Evolutionary conservation across 2,113 vertebrate genomes (phyloP).

Genomic region (Neofelis nebulosa): DNA sequence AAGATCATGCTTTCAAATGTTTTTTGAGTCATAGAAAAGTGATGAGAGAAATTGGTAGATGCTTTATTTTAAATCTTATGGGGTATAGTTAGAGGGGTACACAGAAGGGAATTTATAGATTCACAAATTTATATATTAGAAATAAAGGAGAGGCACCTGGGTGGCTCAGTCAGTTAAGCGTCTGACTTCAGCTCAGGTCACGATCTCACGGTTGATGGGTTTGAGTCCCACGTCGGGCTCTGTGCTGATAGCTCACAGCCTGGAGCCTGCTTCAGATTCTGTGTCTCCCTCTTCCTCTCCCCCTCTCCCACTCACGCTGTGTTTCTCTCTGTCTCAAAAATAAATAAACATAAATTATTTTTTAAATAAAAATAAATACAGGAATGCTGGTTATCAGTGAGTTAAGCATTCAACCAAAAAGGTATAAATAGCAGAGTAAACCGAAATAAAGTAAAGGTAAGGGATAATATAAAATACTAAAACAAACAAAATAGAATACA

Average conservation of each 20-base stretch:
- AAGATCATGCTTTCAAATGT: not conserved
- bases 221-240: too few relatives aligned
- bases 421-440: constrained; percentile 2
- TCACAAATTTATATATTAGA: not conserved
- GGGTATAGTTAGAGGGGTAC: not conserved
- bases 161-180: too few relatives aligned
- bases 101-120: not conserved
- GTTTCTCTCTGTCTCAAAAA: too few relatives aligned
- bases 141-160: not conserved
- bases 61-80: not conserved
- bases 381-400: not conserved
- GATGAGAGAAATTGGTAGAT: not conserved
- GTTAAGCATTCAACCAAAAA: not conserved
- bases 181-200: too few relatives aligned
- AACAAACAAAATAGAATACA: not conserved
- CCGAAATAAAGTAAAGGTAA: not conserved
- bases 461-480: not conserved
- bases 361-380: not conserved
- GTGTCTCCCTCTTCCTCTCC: too few relatives aligned
- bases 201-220: too few relatives aligned
- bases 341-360: too few relatives aligned
- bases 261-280: too few relatives aligned
- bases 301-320: too few relatives aligned
- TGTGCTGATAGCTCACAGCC: too few relatives aligned
- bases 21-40: constrained; percentile 23